Conservation (phyloP, 2,113 vertebrate species). For the Epinephelus lanceolatus region DNA sequence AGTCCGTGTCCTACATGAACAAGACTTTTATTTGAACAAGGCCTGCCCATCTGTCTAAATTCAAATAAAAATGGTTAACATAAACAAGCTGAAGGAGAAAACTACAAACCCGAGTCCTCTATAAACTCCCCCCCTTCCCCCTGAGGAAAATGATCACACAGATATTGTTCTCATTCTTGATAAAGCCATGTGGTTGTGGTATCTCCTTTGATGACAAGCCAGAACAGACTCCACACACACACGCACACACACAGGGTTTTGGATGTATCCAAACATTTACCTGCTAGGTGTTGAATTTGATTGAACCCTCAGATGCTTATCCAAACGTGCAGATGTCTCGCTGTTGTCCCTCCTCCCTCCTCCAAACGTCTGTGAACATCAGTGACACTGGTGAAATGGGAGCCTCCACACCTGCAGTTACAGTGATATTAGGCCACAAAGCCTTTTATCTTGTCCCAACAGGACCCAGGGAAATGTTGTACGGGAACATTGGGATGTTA, state of each 20-base stretch:
- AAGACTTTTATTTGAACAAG: slow-evolving; percentile 19
- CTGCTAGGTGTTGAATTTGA: slow-evolving; percentile 75
- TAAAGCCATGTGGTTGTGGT: slow-evolving; percentile 51
- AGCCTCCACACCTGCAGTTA: slow-evolving; percentile 79
- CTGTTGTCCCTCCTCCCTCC: background rate
- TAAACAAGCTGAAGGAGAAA: slow-evolving; percentile 32
- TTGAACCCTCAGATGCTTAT: slow-evolving; percentile 70
- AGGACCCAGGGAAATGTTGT: slow-evolving; percentile 61
- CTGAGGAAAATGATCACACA: slow-evolving; percentile 43
- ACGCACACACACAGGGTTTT: slow-evolving; percentile 19
- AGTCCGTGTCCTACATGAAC: background rate
- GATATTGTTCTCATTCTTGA: slow-evolving; percentile 49
- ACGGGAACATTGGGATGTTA: slow-evolving; percentile 51
- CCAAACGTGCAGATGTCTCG: slow-evolving; percentile 77
- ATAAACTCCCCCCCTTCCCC: slow-evolving; percentile 18
- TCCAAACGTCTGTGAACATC: slow-evolving; percentile 61
- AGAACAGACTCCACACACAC: slow-evolving; percentile 41
- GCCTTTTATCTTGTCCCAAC: slow-evolving; percentile 77
- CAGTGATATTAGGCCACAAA: slow-evolving; percentile 59
- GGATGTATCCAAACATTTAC: slow-evolving; percentile 66
- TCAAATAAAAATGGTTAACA: slow-evolving; percentile 3
- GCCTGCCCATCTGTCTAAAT: slow-evolving; percentile 20
- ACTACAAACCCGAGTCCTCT: background rate
- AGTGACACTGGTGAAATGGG: slow-evolving; percentile 74
- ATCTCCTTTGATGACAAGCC: slow-evolving; percentile 72